Evolutionary conservation across 2,113 vertebrate genomes (phyloP).

Genomic region (Corythornis vintsioides): DNA sequence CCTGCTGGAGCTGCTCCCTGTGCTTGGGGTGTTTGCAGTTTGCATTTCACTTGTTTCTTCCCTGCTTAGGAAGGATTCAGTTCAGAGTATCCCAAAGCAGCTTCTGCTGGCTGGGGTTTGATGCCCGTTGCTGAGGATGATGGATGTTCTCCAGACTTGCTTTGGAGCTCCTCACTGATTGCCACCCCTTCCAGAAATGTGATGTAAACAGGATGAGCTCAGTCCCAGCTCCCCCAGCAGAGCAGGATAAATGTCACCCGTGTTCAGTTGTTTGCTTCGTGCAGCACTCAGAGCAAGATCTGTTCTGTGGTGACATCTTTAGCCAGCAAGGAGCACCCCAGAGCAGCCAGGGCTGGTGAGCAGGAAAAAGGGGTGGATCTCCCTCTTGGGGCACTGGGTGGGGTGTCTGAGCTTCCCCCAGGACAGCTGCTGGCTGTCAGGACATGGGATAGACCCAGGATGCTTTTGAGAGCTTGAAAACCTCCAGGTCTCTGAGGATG

Average conservation of each 20-base stretch:
- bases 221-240: neutral
- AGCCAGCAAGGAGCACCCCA: neutral
- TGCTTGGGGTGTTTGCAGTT: neutral
- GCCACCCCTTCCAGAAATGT: neutral
- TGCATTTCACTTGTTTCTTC: neutral
- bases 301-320: accelerated
- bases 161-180: neutral
- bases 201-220: neutral
- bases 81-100: neutral
- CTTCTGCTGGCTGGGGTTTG: neutral
- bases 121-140: neutral
- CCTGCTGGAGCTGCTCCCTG: neutral
- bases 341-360: neutral
- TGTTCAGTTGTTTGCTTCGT: neutral
- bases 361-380: neutral
- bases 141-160: neutral
- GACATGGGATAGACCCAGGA: neutral
- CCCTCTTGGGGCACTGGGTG: neutral
- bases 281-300: neutral
- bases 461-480: neutral
- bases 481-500: neutral
- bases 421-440: accelerated
- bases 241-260: neutral
- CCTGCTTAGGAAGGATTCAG: neutral
- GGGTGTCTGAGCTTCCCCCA: neutral